Evolutionary conservation across 2,113 vertebrate species (phyloP).

Genomic region (Galbula dea): DNA sequence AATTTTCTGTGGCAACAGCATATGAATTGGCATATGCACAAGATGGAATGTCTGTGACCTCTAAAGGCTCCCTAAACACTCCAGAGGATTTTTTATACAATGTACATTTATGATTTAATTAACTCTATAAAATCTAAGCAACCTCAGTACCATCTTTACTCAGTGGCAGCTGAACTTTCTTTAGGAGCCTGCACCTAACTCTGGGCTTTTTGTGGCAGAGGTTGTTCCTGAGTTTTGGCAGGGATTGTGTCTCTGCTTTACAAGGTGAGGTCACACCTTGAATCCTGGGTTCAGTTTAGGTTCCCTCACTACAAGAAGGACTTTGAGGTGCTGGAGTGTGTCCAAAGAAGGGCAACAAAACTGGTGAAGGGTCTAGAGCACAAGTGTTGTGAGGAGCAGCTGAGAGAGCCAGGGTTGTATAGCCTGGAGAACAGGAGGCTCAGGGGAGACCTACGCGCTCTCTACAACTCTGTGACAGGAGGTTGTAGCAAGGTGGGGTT

Average conservation of each 20-base stretch:
- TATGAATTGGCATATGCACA: neutral
- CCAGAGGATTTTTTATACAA: neutral
- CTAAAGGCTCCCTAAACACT: neutral
- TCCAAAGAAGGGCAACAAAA: no score
- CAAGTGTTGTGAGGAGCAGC: no score
- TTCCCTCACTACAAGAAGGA: no score
- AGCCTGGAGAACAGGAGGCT: no score
- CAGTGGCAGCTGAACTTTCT: neutral
- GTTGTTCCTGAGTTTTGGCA: neutral
- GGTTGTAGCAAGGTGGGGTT: no score
- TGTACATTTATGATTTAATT: neutral
- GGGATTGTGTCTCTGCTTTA: neutral
- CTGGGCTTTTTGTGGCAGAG: neutral
- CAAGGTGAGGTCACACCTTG: no score
- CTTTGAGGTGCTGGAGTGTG: no score
- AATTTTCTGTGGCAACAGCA: neutral
- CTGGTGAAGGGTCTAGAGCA: no score
- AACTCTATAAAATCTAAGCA: neutral
- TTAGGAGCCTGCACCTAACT: neutral
- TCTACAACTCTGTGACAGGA: no score
- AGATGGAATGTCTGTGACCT: neutral
- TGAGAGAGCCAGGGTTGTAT: no score
- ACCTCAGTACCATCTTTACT: neutral
- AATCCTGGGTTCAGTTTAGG: no score
- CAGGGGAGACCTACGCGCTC: no score